Conservation (phyloP, 2,888 invertebrate species). For the Metopia argyrocephala region DNA sequence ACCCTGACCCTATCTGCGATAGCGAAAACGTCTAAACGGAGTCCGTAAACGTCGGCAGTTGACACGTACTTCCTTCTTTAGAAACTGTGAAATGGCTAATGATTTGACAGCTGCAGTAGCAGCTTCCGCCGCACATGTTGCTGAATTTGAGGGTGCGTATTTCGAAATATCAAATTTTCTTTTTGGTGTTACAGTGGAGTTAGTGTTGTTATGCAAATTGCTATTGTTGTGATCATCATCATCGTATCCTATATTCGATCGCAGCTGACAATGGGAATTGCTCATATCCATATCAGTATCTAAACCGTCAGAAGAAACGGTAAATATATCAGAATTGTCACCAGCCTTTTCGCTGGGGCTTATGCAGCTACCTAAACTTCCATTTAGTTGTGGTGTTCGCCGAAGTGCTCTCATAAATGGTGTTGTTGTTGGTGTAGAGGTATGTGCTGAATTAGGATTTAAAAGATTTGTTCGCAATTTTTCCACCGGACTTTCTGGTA, state of each 20-base stretch:
- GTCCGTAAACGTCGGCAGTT: constrained; percentile 74
- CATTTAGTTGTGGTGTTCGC: constrained; percentile 71
- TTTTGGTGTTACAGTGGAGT: constrained; percentile 68
- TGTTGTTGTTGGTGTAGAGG: constrained; percentile 68
- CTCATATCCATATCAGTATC: constrained; percentile 77
- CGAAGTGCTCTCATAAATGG: constrained; percentile 66
- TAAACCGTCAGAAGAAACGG: constrained; percentile 78
- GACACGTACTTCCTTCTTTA: constrained; percentile 77
- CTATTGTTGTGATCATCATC: constrained; percentile 66
- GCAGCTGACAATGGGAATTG: constrained; percentile 71
- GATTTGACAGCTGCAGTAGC: constrained; percentile 75
- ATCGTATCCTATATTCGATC: constrained; percentile 49
- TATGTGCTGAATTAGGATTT: constrained; percentile 66
- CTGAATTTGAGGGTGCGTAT: constrained; percentile 72
- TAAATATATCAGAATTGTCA: constrained; percentile 78
- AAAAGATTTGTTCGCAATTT: constrained; percentile 58
- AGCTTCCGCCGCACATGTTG: constrained; percentile 69
- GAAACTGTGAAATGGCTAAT: constrained; percentile 74
- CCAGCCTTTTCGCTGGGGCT: constrained; percentile 77
- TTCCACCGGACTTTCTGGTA: constrained; percentile 64
- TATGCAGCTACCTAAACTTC: constrained; percentile 75
- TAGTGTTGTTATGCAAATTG: constrained; percentile 61
- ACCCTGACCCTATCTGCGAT: constrained; percentile 73
- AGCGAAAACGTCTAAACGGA: constrained; percentile 76
- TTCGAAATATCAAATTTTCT: constrained; percentile 74